A percentile compares a stretch with the other conserved stretches of the same genome.
phyloP scores from a whole-genome alignment of 2,888 invertebrate species.

The Chrysotoxum bicinctum region DNA sequence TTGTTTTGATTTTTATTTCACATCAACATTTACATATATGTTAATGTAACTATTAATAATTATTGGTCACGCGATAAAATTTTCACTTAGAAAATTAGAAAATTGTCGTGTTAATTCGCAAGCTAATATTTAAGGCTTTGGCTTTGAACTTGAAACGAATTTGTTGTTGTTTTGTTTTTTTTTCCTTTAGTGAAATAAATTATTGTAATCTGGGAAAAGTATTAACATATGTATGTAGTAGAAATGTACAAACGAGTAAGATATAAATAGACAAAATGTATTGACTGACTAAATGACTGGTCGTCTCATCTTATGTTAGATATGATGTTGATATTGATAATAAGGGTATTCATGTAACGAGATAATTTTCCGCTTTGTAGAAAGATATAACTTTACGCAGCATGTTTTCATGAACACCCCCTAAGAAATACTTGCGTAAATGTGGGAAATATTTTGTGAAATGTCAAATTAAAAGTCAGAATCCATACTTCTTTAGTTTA shows the following conservation, averaged over 20 bases:
- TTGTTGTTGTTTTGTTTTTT: not conserved
- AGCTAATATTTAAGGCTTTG: slow-evolving; percentile 9
- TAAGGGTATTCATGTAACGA: too few species aligned
- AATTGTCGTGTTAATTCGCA: not conserved
- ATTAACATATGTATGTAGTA: too few species aligned
- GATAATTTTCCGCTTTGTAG: too few species aligned
- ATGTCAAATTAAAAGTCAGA: too few species aligned
- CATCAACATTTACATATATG: not conserved
- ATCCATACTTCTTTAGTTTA: too few species aligned
- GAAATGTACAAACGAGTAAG: not conserved
- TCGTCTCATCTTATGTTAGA: too few species aligned
- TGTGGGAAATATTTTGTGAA: too few species aligned
- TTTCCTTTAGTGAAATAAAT: not conserved
- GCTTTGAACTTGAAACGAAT: slow-evolving; percentile 58
- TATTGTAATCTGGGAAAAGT: not conserved
- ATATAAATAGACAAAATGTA: not conserved
- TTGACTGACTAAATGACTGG: not conserved
- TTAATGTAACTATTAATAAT: not conserved
- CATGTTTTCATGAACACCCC: too few species aligned
- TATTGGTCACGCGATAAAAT: slow-evolving; percentile 42
- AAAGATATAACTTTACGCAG: too few species aligned
- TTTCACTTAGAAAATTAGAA: slow-evolving; percentile 69
- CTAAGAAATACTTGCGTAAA: too few species aligned
- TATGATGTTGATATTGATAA: too few species aligned
- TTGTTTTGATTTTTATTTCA: slow-evolving; percentile 9